Percentiles rank a stretch among this genome's conserved stretches.
Evolutionary conservation across 2,113 vertebrate genomes (phyloP).

Genomic region (Coreoperca whiteheadi): DNA sequence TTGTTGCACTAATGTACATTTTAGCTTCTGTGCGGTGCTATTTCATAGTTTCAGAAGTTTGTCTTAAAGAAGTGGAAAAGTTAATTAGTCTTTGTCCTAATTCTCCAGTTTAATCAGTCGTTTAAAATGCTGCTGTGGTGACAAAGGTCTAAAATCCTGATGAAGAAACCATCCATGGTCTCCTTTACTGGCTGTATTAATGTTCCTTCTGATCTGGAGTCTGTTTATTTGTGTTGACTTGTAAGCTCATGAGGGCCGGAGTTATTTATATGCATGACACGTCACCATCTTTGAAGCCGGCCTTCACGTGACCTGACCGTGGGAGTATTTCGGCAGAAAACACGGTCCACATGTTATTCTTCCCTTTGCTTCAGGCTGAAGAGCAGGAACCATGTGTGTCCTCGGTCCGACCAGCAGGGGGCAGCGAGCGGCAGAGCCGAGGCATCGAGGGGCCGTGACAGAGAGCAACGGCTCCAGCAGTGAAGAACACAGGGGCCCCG

Average conservation of each 20-base stretch:
- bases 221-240: no score
- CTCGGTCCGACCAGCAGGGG: slow-evolving; percentile 23
- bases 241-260: no score
- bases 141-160: no score
- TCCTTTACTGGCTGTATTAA: no score
- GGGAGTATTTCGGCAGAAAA: neutral
- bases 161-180: no score
- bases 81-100: no score
- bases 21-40: no score
- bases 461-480: neutral
- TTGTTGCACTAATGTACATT: neutral
- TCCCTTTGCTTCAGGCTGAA: neutral
- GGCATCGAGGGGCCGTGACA: neutral
- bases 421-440: slow-evolving; percentile 9
- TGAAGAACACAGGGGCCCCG: neutral
- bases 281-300: neutral
- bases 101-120: no score
- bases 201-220: no score
- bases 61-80: no score
- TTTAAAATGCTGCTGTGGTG: no score
- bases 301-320: neutral
- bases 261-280: neutral
- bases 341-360: neutral
- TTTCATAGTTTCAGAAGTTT: no score
- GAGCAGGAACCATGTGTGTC: neutral